Evolutionary conservation across 1,140 invertebrate genomes (phyloP).

Genomic region (Cotesia chilonis): DNA sequence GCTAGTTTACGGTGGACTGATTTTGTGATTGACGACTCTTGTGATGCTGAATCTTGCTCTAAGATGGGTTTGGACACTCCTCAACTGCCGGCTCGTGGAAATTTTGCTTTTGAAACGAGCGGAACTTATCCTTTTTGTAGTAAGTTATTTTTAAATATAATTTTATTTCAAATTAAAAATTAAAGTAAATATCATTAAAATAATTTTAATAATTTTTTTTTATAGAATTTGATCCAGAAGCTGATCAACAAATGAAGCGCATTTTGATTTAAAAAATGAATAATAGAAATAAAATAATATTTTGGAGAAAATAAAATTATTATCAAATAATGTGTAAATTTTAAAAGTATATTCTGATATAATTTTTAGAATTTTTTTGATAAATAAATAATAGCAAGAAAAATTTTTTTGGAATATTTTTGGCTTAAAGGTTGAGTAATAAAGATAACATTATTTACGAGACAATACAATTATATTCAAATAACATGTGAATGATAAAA

Average conservation of each 20-base stretch:
- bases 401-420: constrained; percentile 21
- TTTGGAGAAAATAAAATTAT: too few species aligned
- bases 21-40: constrained; percentile 35
- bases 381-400: too few species aligned
- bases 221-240: not conserved
- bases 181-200: not conserved
- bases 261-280: too few species aligned
- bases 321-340: too few species aligned
- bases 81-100: constrained; percentile 38
- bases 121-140: constrained; percentile 48
- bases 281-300: too few species aligned
- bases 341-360: too few species aligned
- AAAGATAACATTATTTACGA: constrained; percentile 21
- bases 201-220: not conserved
- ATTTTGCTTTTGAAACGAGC: constrained; percentile 45
- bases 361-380: too few species aligned
- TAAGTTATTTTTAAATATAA: constrained; percentile 29
- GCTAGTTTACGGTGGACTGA: constrained; percentile 28
- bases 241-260: too few species aligned
- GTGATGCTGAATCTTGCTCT: constrained; percentile 40
- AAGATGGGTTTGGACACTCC: constrained; percentile 45
- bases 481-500: constrained; percentile 50
- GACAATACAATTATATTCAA: constrained; percentile 40
- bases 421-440: constrained; percentile 13
- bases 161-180: not conserved